phyloP scores from a whole-genome alignment of 2,888 invertebrate species.

The Agriopis aurantiaria region DNA sequence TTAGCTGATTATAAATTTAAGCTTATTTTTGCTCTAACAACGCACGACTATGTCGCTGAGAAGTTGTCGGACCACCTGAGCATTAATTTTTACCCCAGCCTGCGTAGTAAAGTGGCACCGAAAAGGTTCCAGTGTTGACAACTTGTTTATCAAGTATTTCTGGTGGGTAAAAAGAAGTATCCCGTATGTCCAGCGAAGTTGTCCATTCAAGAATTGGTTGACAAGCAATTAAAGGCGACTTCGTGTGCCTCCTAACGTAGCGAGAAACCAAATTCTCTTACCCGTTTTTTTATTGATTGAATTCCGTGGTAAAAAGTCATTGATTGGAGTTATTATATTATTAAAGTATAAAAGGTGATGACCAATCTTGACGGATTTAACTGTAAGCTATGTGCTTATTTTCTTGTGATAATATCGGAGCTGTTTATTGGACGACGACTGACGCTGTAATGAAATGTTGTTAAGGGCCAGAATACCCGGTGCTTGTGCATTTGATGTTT shows the following conservation, averaged over 20 bases:
- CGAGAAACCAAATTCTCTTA: constrained; percentile 53
- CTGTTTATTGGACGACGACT: constrained; percentile 24
- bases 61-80: constrained; percentile 31
- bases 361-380: constrained; percentile 42
- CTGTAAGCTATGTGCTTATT: constrained; percentile 34
- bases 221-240: constrained; percentile 78
- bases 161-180: constrained; percentile 70
- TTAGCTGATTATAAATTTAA: constrained; percentile 1
- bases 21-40: constrained; percentile 10
- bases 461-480: not conserved
- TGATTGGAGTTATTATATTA: constrained; percentile 50
- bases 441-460: constrained; percentile 16
- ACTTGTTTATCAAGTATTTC: constrained; percentile 75
- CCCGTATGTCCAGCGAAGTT: constrained; percentile 67
- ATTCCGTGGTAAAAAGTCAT: constrained; percentile 46
- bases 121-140: constrained; percentile 63
- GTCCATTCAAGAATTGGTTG: constrained; percentile 81
- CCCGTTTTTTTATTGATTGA: constrained; percentile 54
- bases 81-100: constrained; percentile 32
- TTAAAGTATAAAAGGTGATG: constrained; percentile 46
- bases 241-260: constrained; percentile 55
- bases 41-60: constrained; percentile 26
- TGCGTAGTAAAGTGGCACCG: constrained; percentile 51
- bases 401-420: constrained; percentile 37
- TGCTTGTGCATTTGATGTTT: no score